A percentile compares a stretch with the other conserved stretches of the same genome.
These are phyloP conservation scores for Scarus forsteni DNA, from an alignment of 2,797 vertebrate species.

Conservation along the genomic window DNA sequence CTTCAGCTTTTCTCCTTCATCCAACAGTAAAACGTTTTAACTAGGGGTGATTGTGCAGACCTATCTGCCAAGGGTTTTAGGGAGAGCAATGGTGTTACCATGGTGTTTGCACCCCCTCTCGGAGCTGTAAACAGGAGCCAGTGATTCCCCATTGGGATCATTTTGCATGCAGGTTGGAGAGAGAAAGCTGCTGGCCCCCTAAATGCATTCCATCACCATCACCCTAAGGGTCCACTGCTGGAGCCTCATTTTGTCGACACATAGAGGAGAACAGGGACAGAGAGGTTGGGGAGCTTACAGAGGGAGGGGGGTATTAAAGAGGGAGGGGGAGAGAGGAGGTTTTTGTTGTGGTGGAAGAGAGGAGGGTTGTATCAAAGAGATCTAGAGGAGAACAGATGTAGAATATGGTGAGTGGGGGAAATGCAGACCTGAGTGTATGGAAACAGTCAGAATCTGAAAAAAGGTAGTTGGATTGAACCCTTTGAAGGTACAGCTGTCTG, in stretches of 20 bases:
- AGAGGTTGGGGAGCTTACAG: conserved; percentile 55
- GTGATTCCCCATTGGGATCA: conserved; percentile 77
- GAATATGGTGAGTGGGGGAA: conserved; percentile 23
- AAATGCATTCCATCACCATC: conserved; percentile 83
- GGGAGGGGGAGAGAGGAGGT: conserved; percentile 22
- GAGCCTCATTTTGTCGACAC: conserved; percentile 66
- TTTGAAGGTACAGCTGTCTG: conserved; percentile 61
- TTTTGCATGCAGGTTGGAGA: conserved; percentile 80
- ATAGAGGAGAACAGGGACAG: conserved; percentile 46
- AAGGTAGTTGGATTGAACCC: conserved; percentile 58
- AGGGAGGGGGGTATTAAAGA: conserved; percentile 53
- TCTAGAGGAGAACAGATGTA: conserved; percentile 48
- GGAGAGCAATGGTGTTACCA: conserved; percentile 76
- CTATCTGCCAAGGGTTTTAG: conserved; percentile 74
- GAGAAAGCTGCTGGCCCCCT: conserved; percentile 73
- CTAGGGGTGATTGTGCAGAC: conserved; percentile 71
- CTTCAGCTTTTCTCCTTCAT: conserved; percentile 64
- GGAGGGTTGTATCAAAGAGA: conserved; percentile 47
- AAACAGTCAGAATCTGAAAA: conserved; percentile 35
- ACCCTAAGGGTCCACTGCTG: conserved; percentile 78
- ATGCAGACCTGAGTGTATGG: conserved; percentile 34
- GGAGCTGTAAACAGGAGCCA: conserved; percentile 74
- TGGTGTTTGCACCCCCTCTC: conserved; percentile 64
- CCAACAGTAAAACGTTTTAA: conserved; percentile 75
- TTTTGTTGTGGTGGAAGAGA: conserved; percentile 54